A percentile compares a stretch with the other conserved stretches of the same genome.
Evolutionary conservation across 2,888 invertebrate genomes (phyloP).

Genomic region (Dryobotodes eremita): DNA sequence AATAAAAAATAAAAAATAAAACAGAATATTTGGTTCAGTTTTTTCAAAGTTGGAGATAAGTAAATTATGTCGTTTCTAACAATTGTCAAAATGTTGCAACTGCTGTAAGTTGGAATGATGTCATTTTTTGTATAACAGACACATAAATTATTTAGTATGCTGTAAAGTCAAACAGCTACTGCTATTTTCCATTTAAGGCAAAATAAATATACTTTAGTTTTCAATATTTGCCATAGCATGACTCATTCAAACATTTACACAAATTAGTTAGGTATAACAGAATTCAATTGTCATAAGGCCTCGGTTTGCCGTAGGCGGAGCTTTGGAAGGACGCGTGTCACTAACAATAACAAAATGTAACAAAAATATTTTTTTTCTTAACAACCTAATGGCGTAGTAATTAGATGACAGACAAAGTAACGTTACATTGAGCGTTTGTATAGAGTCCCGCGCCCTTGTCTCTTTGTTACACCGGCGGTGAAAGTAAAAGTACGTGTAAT

Average conservation of each 20-base stretch:
- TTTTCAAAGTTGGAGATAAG: too few species aligned
- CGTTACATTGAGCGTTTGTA: constrained; percentile 77
- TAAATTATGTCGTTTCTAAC: not conserved
- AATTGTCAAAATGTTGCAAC: constrained; percentile 6
- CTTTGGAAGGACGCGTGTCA: constrained; percentile 76
- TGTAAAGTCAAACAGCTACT: constrained; percentile 27
- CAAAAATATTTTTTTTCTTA: constrained; percentile 75
- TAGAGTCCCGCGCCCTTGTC: constrained; percentile 71
- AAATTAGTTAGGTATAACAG: constrained; percentile 57
- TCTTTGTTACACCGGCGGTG: constrained; percentile 74
- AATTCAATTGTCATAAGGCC: constrained; percentile 61
- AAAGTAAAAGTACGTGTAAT: constrained; percentile 82
- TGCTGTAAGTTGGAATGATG: constrained; percentile 3
- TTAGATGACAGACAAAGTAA: constrained; percentile 81
- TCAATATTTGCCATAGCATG: constrained; percentile 49
- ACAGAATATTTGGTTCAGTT: not conserved
- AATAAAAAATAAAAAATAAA: too few species aligned
- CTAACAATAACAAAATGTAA: constrained; percentile 68
- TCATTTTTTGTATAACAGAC: constrained; percentile 27
- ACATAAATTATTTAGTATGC: not conserved
- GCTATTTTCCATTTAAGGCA: constrained; percentile 10
- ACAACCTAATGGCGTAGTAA: constrained; percentile 76
- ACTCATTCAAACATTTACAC: constrained; percentile 51
- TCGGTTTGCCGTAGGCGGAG: constrained; percentile 61
- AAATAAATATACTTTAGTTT: constrained; percentile 40